Evolutionary conservation across 2,888 invertebrate genomes (phyloP).

Genomic region (Archips crataeganus): DNA sequence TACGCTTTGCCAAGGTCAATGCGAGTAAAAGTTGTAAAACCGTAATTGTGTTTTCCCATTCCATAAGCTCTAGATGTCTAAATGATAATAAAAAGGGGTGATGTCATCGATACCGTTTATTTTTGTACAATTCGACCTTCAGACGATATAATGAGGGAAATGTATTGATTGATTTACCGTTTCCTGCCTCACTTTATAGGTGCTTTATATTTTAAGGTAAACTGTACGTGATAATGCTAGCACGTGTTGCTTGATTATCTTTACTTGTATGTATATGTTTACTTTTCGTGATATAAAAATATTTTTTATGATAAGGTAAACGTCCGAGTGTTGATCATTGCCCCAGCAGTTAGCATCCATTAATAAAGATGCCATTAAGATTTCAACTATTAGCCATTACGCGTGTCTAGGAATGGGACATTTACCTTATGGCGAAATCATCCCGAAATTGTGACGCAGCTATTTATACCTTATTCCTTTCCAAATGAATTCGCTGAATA

Average conservation of each 20-base stretch:
- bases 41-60: constrained; percentile 23
- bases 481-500: neutral
- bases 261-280: constrained; percentile 20
- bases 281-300: constrained; percentile 6
- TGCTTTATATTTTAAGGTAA: constrained; percentile 38
- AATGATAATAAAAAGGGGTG: constrained; percentile 32
- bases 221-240: constrained; percentile 15
- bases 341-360: too few species aligned
- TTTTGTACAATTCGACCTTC: constrained; percentile 51
- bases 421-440: too few species aligned
- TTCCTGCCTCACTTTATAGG: constrained; percentile 46
- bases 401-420: too few species aligned
- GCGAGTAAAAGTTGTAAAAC: constrained; percentile 14
- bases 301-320: too few species aligned
- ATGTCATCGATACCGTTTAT: constrained; percentile 46
- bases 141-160: constrained; percentile 53
- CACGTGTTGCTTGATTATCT: constrained; percentile 24
- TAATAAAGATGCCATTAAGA: too few species aligned
- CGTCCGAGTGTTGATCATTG: too few species aligned
- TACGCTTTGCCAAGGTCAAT: neutral
- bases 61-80: constrained; percentile 19
- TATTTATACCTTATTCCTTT: neutral
- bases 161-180: constrained; percentile 58
- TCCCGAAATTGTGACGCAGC: too few species aligned
- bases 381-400: too few species aligned